Evolutionary conservation across 2,888 invertebrate species (phyloP).

Genomic region (Trisateles emortualis): DNA sequence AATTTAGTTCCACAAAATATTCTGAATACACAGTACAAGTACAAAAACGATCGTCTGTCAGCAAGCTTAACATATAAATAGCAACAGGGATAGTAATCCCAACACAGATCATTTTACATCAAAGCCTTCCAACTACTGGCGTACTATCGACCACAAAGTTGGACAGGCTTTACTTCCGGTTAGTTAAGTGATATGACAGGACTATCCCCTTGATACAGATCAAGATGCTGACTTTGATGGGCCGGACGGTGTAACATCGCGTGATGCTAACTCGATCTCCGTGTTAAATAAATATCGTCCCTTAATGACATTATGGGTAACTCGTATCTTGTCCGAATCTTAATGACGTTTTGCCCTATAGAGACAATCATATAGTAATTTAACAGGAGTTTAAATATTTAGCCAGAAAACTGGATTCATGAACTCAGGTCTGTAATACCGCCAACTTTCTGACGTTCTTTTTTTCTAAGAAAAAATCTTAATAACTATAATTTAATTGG

Average conservation of each 20-base stretch:
- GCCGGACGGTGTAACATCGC: not conserved
- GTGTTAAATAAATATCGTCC: not conserved
- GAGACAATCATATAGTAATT: not conserved
- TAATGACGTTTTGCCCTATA: not conserved
- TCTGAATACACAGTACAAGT: too few species aligned
- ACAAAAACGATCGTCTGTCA: not conserved
- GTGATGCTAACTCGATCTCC: not conserved
- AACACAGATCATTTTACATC: not conserved
- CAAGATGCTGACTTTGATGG: constrained; percentile 17
- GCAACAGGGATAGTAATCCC: not conserved
- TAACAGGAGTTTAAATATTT: too few species aligned
- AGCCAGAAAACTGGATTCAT: too few species aligned
- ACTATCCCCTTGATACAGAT: constrained; percentile 38
- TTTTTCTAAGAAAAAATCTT: too few species aligned
- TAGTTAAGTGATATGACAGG: constrained; percentile 37
- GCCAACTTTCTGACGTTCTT: too few species aligned
- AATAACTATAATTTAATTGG: too few species aligned
- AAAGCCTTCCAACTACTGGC: constrained; percentile 13
- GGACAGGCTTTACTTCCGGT: constrained; percentile 37
- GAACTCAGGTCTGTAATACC: too few species aligned
- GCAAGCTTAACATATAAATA: not conserved
- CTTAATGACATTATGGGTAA: not conserved
- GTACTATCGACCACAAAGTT: constrained; percentile 37
- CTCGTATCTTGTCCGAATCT: not conserved
- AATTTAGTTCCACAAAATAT: too few species aligned